These are phyloP conservation scores for Papilio dardanus DNA, from an alignment of 1,140 invertebrate species.

Conservation along the genomic window DNA sequence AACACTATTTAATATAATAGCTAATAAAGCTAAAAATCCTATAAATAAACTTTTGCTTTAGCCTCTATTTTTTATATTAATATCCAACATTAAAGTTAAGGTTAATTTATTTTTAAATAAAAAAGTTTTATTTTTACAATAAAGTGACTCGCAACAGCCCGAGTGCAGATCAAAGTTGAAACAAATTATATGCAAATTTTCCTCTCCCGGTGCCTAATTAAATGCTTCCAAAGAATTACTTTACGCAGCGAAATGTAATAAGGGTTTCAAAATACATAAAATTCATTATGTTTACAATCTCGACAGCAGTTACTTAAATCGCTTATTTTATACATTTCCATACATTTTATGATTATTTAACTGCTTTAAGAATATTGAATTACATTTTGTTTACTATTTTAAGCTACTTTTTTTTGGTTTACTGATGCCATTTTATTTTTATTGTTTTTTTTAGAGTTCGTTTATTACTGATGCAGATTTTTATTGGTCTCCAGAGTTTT, in stretches of 20 bases:
- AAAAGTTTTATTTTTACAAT: conserved; percentile 19
- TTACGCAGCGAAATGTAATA: conserved; percentile 4
- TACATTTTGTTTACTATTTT: not conserved
- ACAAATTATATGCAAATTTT: conserved; percentile 21
- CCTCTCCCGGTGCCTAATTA: conserved; percentile 18
- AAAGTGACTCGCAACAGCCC: conserved; percentile 21
- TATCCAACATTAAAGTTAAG: not conserved
- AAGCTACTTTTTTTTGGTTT: no score
- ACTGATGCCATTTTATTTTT: no score
- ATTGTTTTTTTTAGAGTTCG: no score
- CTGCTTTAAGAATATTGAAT: not conserved
- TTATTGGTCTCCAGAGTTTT: no score
- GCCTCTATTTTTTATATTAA: not conserved
- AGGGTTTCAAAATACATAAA: not conserved
- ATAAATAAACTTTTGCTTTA: not conserved
- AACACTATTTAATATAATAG: no score
- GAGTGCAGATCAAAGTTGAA: conserved; percentile 25
- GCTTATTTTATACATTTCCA: not conserved
- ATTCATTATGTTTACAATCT: conserved; percentile 23
- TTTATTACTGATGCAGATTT: no score
- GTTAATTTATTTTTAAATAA: conserved; percentile 6
- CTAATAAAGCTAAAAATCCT: not conserved
- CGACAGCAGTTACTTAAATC: not conserved
- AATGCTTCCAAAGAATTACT: conserved; percentile 24
- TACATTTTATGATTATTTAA: not conserved